A percentile compares a stretch with the other conserved stretches of the same genome.
Conservation (phyloP, 2,797 vertebrate genomes). For the Brotula barbata region DNA sequence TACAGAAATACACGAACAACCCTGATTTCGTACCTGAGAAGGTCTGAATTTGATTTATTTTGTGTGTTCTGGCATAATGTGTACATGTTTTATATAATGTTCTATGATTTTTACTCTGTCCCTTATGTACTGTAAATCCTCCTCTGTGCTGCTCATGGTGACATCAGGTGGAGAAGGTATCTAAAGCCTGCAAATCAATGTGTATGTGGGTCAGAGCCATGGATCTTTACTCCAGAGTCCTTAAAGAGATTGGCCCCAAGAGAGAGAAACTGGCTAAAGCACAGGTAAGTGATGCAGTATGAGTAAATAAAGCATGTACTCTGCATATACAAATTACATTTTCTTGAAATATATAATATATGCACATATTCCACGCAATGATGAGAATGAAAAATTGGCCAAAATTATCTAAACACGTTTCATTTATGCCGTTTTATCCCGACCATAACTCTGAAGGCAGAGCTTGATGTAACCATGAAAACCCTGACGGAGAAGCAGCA, state of each 20-base stretch:
- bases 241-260: conserved; percentile 85
- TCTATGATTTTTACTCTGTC: background rate
- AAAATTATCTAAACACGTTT: background rate
- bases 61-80: too few relatives aligned
- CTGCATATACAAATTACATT: background rate
- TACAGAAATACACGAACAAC: conserved; percentile 85
- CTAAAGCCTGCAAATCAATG: conserved; percentile 86
- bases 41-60: too few relatives aligned
- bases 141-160: conserved; percentile 10
- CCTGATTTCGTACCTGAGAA: conserved; percentile 86
- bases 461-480: conserved; percentile 82
- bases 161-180: conserved; percentile 82
- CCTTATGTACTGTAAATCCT: background rate
- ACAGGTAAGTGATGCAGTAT: conserved; percentile 71
- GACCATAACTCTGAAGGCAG: conserved; percentile 69
- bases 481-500: conserved; percentile 83
- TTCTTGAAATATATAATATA: background rate
- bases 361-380: background rate
- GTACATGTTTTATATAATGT: too few relatives aligned
- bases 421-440: background rate
- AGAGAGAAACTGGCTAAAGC: conserved; percentile 81
- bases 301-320: background rate
- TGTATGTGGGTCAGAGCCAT: conserved; percentile 89
- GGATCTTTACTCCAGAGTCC: conserved; percentile 83
- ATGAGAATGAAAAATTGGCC: background rate